Evolutionary conservation across 1,140 invertebrate genomes (phyloP), one percentile per base, ranked within the genome.

Genomic region (Hycleus phaleratus): DNA sequence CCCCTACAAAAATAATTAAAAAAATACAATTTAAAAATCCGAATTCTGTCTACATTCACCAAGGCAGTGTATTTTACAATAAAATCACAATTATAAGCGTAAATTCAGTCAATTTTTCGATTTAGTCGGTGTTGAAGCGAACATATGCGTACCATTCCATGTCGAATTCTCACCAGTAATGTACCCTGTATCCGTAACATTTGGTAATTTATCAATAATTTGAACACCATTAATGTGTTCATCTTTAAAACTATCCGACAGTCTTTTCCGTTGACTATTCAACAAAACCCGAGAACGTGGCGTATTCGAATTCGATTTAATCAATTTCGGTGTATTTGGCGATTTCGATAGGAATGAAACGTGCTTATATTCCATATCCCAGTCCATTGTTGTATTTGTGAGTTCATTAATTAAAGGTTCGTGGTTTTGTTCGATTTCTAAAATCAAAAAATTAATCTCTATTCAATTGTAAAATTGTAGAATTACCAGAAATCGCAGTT

Each of bases 321-420:
- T 18, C 18, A 18, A 18, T 24, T 72, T 68, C 65, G 71, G 71
- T 55, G 60, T 59, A 26, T 50, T 52, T 0, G 62, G 56, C 11
- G 70, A 64, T 7, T 25, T 38, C 12, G 56, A 32, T 38, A 55
- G 39, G 39, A 67, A 18, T 3, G 61, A 65, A 40, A 73, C 56
- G 9, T 71, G 62, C 46, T 67, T 67, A 46, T 71, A 70, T 61
- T 73, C 71, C 58, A 71, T 61, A 48, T 70, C 69, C 71, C 71
- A 73, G 49, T 73, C 69, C 4, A 66, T 59, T 44, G 60, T 61
- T 10, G 65, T 63, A 49, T 67, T 62, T 26, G 56, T 61, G 3
- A 62, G 46, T 54, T 62, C 64, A 10, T 50, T 10, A 8, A n/a
- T 42, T 4, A 42, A 52, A 2, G 46, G 26, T 10, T 38, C 12